Evolutionary conservation across 2,888 invertebrate genomes (phyloP), one percentile per base, ranked within the genome.

Genomic region (Dimorphilus gyrociliatus): DNA sequence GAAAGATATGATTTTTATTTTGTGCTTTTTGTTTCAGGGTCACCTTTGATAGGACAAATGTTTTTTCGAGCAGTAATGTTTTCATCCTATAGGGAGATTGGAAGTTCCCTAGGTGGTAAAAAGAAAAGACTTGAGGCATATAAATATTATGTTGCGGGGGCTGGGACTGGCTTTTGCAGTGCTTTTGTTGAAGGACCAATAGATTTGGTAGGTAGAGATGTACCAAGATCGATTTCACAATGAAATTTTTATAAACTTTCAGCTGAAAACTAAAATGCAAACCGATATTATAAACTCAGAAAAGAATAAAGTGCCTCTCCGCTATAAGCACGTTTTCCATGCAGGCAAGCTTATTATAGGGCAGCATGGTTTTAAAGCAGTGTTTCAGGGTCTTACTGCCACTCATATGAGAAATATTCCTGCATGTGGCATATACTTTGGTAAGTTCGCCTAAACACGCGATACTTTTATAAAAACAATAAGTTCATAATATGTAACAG

Each of bases 251-350:
- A 21, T 21, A n/a, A 21, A 8, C 19, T 25, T 19, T 4, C 30
- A 40, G 40, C 37, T 41, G 19, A 43, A 43, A 30, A 43, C 43
- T 2, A 43, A 43, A 29, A 38, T 43, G 39, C 43, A 43, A 36
- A 40, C 41, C 7, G 41, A 43, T 25, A 41, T 43, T 8, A 39
- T 42, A 12, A 27, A 34, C n/a, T 29, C n/a, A 7, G n/a, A 37
- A 7, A 36, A 42, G 26, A 27, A 36, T 2, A 39, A 18, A 18
- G 32, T 19, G 2, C 12, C 29, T 10, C 30, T 37, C 12, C 37
- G 35, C 19, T 43, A 42, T 31, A 27, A 37, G 7, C 38, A 43
- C 16, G 41, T 43, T 10, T 43, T 43, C 31, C 39, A 43, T 12
- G 43, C 43, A 14, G 38, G 40, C 16, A 37, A 36, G 28, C 19